Conservation (phyloP, 2,888 invertebrate genomes). For the Drosophila multiciliata region DNA sequence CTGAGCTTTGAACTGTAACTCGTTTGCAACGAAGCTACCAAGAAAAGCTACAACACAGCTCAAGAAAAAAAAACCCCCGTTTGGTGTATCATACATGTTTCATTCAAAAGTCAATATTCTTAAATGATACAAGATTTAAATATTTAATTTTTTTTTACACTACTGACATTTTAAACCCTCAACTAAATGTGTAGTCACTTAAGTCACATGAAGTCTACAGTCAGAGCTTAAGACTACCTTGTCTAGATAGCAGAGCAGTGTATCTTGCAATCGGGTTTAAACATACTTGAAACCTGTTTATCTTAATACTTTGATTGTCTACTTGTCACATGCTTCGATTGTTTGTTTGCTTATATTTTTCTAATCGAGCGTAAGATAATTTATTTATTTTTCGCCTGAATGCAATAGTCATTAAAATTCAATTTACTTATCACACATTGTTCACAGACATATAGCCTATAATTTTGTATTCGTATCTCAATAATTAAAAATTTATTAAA, state of each 20-base stretch:
- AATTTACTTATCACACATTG: constrained; percentile 36
- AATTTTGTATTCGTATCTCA: background rate
- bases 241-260: background rate
- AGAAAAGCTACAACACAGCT: constrained; percentile 12
- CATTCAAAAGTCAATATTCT: constrained; percentile 8
- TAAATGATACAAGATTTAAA: constrained; percentile 14
- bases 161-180: constrained; percentile 42
- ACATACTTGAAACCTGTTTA: background rate
- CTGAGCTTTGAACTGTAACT: constrained; percentile 61
- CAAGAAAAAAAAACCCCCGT: constrained; percentile 27
- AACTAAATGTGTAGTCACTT: constrained; percentile 1
- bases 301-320: constrained; percentile 6
- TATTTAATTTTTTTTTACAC: background rate
- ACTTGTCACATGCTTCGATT: constrained; percentile 28
- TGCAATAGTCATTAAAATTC: constrained; percentile 50
- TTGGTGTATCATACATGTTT: constrained; percentile 16
- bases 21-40: constrained; percentile 33
- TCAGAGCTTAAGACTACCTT: constrained; percentile 33
- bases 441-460: background rate
- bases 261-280: background rate
- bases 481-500: background rate
- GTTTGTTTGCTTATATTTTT: constrained; percentile 9
- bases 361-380: constrained; percentile 21
- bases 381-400: constrained; percentile 29
- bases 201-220: constrained; percentile 24